phyloP scores from a whole-genome alignment of 2,113 vertebrate species.

The Craseonycteris thonglongyai region DNA sequence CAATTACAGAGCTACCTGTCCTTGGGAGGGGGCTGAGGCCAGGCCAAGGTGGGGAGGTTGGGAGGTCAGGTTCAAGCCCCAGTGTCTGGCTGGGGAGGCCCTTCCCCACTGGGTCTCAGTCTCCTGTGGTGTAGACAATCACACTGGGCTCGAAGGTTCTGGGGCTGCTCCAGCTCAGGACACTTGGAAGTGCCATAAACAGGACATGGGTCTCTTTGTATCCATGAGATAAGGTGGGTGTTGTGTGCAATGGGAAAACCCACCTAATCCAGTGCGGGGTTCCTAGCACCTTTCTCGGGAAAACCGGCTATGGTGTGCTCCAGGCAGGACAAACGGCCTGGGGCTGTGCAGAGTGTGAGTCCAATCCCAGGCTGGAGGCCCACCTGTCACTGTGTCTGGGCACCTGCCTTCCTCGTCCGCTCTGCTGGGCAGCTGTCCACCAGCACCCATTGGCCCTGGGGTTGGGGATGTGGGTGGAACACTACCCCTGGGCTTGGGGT shows the following conservation, averaged over 20 bases:
- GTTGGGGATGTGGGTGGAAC: background rate
- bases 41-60: no score
- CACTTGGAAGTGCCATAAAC: no score
- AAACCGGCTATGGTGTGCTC: background rate
- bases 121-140: background rate
- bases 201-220: background rate
- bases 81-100: background rate
- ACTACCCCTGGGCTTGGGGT: background rate
- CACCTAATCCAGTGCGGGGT: no score
- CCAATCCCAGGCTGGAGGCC: background rate
- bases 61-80: background rate
- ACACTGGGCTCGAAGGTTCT: background rate
- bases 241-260: background rate
- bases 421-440: background rate
- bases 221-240: background rate
- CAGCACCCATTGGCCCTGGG: rapidly evolving
- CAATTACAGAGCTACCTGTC: background rate
- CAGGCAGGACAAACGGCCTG: background rate
- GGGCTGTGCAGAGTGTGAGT: background rate
- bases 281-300: background rate
- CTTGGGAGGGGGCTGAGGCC: background rate
- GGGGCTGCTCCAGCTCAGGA: background rate
- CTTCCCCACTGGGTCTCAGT: background rate
- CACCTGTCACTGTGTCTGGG: background rate
- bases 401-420: background rate